Evolutionary conservation across 2,797 vertebrate species (phyloP).

Genomic region (Gobionotothen gibberifrons): DNA sequence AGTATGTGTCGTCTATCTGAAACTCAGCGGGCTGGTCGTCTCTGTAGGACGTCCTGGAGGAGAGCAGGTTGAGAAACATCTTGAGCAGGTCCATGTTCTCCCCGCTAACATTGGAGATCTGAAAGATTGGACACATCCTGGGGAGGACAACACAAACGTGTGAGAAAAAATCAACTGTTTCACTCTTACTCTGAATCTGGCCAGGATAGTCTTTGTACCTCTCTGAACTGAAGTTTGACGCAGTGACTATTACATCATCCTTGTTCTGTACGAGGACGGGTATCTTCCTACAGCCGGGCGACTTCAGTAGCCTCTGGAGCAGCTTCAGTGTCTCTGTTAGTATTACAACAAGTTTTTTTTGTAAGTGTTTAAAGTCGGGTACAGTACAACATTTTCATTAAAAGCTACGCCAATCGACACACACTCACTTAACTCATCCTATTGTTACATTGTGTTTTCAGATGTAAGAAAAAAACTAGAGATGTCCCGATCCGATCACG

Average conservation of each 20-base stretch:
- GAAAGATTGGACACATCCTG: constrained; percentile 98
- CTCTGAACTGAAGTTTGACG: constrained; percentile 98
- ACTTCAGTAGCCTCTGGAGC: constrained; percentile 96
- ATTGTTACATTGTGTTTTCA: background rate
- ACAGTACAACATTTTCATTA: background rate
- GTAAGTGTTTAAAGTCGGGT: no score
- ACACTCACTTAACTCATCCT: no score
- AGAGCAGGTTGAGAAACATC: constrained; percentile 98
- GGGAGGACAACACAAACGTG: background rate
- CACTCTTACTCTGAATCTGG: background rate
- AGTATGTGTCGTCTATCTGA: constrained; percentile 98
- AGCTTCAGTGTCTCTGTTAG: constrained; percentile 93
- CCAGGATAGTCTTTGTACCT: constrained; percentile 79
- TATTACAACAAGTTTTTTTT: background rate
- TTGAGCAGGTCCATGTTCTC: constrained; percentile 97
- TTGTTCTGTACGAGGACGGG: constrained; percentile 97
- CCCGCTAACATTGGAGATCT: constrained; percentile 97
- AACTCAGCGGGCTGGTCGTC: constrained; percentile 98
- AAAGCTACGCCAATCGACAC: background rate
- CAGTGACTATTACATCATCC: constrained; percentile 97
- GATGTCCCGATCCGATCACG: no score
- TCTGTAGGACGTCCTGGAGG: constrained; percentile 93
- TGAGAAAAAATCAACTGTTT: constrained; percentile 1
- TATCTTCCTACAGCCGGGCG: constrained; percentile 97
- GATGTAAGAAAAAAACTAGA: background rate